Percentiles rank a stretch among this genome's conserved stretches.
These are phyloP conservation scores for Taxidea taxus DNA, from an alignment of 2,113 vertebrate species.

Conservation along the genomic window DNA sequence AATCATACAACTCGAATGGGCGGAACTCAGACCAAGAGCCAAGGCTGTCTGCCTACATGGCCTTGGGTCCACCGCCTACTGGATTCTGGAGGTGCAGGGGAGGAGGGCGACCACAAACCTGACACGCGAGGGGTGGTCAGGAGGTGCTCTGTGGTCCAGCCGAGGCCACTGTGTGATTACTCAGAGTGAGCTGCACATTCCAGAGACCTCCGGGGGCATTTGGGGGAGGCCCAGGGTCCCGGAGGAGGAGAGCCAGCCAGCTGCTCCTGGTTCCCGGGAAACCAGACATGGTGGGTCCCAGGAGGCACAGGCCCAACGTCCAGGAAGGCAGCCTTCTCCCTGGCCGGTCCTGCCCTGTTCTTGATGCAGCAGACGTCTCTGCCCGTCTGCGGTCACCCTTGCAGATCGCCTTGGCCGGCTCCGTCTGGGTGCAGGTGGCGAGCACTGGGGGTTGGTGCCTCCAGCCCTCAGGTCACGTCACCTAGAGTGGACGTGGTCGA, in stretches of 20 bases:
- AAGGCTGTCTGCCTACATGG: not conserved
- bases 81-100: not conserved
- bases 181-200: too few species aligned
- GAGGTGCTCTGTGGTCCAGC: not conserved
- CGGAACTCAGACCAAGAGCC: too few species aligned
- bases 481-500: not conserved
- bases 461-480: rapidly evolving
- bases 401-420: not conserved
- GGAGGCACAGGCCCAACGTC: too few species aligned
- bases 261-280: not conserved
- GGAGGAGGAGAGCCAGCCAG: rapidly evolving
- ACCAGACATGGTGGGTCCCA: not conserved
- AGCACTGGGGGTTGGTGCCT: rapidly evolving
- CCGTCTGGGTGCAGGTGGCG: too few species aligned
- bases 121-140: rapidly evolving
- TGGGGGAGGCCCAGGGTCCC: not conserved
- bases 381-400: rapidly evolving
- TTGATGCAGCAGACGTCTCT: rapidly evolving
- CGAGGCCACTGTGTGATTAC: not conserved
- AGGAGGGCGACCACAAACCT: too few species aligned
- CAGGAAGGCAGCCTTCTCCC: rapidly evolving
- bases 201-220: not conserved
- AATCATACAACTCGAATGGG: rapidly evolving
- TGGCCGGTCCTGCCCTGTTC: rapidly evolving
- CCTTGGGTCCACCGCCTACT: rapidly evolving